Conservation (phyloP, 2,113 vertebrate genomes). For the Tragulus kanchil region DNA sequence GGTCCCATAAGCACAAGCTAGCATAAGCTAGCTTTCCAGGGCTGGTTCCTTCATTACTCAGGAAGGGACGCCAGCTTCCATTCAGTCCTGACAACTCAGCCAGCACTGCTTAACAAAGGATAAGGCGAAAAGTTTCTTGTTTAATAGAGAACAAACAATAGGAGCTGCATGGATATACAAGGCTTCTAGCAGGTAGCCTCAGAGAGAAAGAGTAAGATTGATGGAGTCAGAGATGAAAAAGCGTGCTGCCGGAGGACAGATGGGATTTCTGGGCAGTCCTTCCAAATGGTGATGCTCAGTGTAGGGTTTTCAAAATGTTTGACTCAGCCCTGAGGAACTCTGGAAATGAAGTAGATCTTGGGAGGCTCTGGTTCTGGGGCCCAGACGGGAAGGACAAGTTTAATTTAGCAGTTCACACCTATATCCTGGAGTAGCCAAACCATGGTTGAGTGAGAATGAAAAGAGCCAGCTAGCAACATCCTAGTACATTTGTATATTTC, state of each 20-base stretch:
- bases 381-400: not conserved
- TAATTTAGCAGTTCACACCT: slow-evolving; percentile 13
- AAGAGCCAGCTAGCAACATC: not conserved
- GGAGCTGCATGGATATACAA: not conserved
- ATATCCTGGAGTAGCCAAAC: not conserved
- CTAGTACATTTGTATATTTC: not conserved
- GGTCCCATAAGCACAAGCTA: not conserved
- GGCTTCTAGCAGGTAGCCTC: not conserved
- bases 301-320: not conserved
- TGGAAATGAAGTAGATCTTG: not conserved
- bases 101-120: not conserved
- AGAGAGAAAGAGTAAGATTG: not conserved
- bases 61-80: not conserved
- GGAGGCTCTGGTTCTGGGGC: not conserved
- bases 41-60: not conserved
- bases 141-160: not conserved
- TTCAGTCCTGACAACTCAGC: not conserved
- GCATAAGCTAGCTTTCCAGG: not conserved
- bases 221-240: not conserved
- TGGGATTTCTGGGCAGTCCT: not conserved
- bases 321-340: not conserved
- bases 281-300: not conserved
- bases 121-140: not conserved
- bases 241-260: not conserved
- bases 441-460: not conserved